phyloP scores from a whole-genome alignment of 2,797 vertebrate species.

The Alfaro cultratus region DNA sequence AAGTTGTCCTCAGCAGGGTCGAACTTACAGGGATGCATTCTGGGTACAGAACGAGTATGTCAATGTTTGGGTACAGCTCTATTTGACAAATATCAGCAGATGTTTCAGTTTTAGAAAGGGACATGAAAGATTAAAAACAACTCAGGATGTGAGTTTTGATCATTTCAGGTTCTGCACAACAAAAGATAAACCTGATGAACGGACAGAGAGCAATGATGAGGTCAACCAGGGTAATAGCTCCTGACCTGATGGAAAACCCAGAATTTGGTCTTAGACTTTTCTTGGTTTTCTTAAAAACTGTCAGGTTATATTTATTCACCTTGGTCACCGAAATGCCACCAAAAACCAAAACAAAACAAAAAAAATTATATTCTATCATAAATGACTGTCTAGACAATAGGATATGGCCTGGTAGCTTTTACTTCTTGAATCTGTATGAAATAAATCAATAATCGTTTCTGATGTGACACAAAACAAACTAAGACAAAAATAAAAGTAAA shows the following conservation, averaged over 20 bases:
- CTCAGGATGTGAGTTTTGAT: not conserved
- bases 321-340: too few species aligned
- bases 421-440: too few species aligned
- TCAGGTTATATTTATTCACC: not conserved
- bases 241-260: not conserved
- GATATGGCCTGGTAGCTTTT: too few species aligned
- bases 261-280: not conserved
- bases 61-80: not conserved
- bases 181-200: not conserved
- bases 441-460: too few species aligned
- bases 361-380: too few species aligned
- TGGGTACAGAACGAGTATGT: not conserved
- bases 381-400: too few species aligned
- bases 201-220: not conserved
- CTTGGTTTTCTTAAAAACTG: not conserved
- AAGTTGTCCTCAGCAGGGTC: too few species aligned
- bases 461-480: too few species aligned
- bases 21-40: too few species aligned
- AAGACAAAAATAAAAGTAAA: too few species aligned
- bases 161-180: not conserved
- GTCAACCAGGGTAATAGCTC: not conserved
- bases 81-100: constrained; percentile 1
- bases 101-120: not conserved
- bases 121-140: not conserved
- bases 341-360: too few species aligned